phyloP scores from a whole-genome alignment of 2,797 vertebrate species.

The Dromococcyx pavoninus region DNA sequence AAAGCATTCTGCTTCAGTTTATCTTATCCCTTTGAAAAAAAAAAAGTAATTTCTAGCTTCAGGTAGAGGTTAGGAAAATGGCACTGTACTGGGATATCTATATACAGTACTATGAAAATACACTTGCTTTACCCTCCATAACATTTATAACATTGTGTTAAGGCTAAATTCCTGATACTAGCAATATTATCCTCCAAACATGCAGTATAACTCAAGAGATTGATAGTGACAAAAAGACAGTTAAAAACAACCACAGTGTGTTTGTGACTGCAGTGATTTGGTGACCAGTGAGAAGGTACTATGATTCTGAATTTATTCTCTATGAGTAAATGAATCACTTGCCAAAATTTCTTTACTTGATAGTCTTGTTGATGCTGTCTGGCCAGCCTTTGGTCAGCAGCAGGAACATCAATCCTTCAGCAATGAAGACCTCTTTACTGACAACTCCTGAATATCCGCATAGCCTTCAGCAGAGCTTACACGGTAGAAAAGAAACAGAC shows the following conservation, averaged over 20 bases:
- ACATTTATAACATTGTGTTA: neutral
- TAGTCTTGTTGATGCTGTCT: neutral
- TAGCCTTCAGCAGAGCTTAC: neutral
- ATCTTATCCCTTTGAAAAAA: neutral
- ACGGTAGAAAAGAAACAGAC: neutral
- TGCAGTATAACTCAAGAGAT: neutral
- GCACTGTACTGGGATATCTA: neutral
- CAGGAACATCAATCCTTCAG: rapidly evolving
- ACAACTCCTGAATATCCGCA: neutral
- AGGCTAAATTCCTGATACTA: neutral
- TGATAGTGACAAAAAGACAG: neutral
- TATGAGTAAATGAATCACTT: neutral
- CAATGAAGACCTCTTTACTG: neutral
- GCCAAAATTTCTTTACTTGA: neutral
- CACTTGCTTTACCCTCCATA: neutral
- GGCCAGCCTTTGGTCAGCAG: neutral
- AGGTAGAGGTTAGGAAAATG: neutral
- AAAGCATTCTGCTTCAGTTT: neutral
- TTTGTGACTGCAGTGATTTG: neutral
- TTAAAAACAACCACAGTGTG: neutral
- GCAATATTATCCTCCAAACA: neutral
- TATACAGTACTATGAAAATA: neutral
- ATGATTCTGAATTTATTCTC: neutral
- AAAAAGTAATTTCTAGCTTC: neutral
- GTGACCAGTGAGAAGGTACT: neutral